These are phyloP conservation scores for Agriopis marginaria DNA, from an alignment of 2,888 invertebrate species.

Conservation along the genomic window DNA sequence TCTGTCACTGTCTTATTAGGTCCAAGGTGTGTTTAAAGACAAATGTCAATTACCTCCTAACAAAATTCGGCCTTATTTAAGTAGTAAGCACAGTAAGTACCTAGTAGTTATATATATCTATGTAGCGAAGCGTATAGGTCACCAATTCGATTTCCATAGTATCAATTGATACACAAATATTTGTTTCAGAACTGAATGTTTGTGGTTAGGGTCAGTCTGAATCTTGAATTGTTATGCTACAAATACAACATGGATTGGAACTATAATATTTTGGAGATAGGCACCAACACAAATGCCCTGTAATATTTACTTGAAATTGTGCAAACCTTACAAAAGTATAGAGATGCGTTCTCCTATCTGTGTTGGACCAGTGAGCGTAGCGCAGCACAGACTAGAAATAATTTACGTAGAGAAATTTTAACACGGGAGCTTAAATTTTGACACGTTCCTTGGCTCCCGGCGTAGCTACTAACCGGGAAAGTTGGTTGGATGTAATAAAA, in stretches of 20 bases:
- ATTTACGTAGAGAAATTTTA: slow-evolving; percentile 33
- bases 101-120: too few species aligned
- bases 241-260: not conserved
- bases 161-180: slow-evolving; percentile 7
- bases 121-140: not conserved
- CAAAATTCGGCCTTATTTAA: not conserved
- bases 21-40: too few species aligned
- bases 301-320: not conserved
- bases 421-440: slow-evolving; percentile 31
- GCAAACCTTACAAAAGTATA: not conserved
- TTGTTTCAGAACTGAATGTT: slow-evolving; percentile 5
- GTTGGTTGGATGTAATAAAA: slow-evolving; percentile 81
- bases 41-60: too few species aligned
- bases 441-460: slow-evolving; percentile 55
- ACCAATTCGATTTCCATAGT: slow-evolving; percentile 4
- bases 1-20: too few species aligned
- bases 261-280: not conserved
- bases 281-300: too few species aligned
- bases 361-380: not conserved
- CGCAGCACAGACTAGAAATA: slow-evolving; percentile 9
- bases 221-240: slow-evolving; percentile 10
- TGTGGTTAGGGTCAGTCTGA: slow-evolving; percentile 14
- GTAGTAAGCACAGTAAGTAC: not conserved
- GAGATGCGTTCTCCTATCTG: not conserved
- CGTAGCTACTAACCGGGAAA: slow-evolving; percentile 73